phyloP scores from a whole-genome alignment of 1,140 invertebrate species.

The Sitobion miscanthi region DNA sequence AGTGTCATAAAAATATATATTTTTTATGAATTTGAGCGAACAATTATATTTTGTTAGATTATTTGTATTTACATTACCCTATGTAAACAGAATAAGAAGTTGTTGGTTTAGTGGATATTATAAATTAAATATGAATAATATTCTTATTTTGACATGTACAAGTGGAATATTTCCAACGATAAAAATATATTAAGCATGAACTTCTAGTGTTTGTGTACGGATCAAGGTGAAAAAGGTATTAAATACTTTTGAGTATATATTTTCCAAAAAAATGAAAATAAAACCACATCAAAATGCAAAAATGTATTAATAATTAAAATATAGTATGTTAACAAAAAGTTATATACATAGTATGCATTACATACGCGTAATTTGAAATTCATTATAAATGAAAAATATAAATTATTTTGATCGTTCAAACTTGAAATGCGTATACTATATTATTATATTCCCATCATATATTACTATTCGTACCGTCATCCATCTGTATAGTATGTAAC shows the following conservation, averaged over 20 bases:
- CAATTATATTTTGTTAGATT: not conserved
- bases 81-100: not conserved
- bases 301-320: not conserved
- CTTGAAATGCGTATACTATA: not conserved
- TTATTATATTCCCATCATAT: not conserved
- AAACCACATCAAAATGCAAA: not conserved
- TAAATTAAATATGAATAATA: not conserved
- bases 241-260: not conserved
- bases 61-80: not conserved
- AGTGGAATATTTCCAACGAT: not conserved
- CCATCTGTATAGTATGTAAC: not conserved
- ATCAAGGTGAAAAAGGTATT: not conserved
- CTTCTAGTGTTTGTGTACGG: not conserved
- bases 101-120: not conserved
- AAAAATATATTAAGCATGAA: not conserved
- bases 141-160: not conserved
- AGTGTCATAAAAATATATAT: not conserved
- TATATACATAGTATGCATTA: not conserved
- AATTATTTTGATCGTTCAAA: not conserved
- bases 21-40: not conserved
- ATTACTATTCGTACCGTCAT: not conserved
- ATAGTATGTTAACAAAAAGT: not conserved
- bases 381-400: not conserved
- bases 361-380: not conserved
- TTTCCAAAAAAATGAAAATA: not conserved